Evolutionary conservation across 2,888 invertebrate species (phyloP), one percentile per base, ranked within the genome.

Genomic region (Calameuta filiformis): DNA sequence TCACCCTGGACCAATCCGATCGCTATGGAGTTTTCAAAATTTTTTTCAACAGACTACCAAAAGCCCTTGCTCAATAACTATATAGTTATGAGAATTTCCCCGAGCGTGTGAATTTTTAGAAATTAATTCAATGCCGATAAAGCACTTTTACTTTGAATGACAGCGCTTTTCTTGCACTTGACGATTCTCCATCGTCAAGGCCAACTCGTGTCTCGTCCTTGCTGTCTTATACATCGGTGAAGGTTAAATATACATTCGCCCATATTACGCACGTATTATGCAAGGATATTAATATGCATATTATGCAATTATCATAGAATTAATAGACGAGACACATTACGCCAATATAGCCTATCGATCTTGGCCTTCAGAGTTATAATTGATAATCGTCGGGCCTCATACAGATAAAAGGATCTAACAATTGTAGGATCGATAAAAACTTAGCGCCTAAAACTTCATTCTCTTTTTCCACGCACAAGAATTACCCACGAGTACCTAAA

Each of bases 181-280:
- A 56, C 23, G 56, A 56, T 23, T 56, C 56, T 23, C 23, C 56
- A 56, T 56, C 56, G 56, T 56, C 56, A 56, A 56, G 56, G 56
- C 56, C 56, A 56, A 56, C 23, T 56, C 56, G 23, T 23, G 56
- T 56, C 71, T 71, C 71, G 71, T 71, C 71, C 71, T 71, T 71
- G 71, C 71, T 34, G 71, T 34, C 31, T 31, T 31, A 34, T 9
- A 34, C 71, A 23, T 71, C 71, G 31, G 71, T 71, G 71, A 71
- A 71, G 71, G 71, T 31, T 71, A 71, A 71, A 71, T 34, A 71
- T 34, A 34, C 71, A 34, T 71, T 71, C 31, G 71, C 31, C 33
- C 71, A 34, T 34, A 34, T 71, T 71, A 23, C 71, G 71, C 34
- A 9, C 31, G 12, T 33, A 71, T 71, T 71, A 71, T 34, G 71